Evolutionary conservation across 2,888 invertebrate genomes (phyloP).

Genomic region (Eudasyphora cyanicolor): DNA sequence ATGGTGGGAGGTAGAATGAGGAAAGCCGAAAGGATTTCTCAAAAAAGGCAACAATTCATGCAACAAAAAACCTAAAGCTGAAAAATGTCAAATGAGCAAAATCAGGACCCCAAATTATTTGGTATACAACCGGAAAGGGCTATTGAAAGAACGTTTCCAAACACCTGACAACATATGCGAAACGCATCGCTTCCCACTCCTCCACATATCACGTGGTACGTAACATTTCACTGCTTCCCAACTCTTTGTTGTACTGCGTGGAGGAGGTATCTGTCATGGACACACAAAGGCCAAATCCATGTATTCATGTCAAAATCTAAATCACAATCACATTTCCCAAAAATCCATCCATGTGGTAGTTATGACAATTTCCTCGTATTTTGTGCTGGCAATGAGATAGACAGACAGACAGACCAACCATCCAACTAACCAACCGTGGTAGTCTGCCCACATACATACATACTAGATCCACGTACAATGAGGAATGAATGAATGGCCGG

Average conservation of each 20-base stretch:
- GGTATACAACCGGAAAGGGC: neutral
- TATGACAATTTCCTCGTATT: slow-evolving; percentile 71
- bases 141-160: slow-evolving; percentile 26
- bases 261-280: neutral
- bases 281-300: slow-evolving; percentile 53
- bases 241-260: neutral
- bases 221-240: slow-evolving; percentile 43
- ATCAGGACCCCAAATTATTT: slow-evolving; percentile 8
- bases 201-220: too few relatives aligned
- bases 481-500: too few relatives aligned
- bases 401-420: too few relatives aligned
- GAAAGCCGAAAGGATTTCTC: slow-evolving; percentile 14
- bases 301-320: slow-evolving; percentile 38
- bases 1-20: too few relatives aligned
- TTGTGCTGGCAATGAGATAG: slow-evolving; percentile 9
- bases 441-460: slow-evolving; percentile 8
- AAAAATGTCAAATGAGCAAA: slow-evolving; percentile 57
- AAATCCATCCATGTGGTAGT: slow-evolving; percentile 75
- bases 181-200: too few relatives aligned
- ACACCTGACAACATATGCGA: slow-evolving; percentile 57
- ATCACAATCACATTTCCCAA: slow-evolving; percentile 19
- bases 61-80: neutral
- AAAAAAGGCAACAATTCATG: neutral
- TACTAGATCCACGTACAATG: too few relatives aligned
- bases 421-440: neutral